Evolutionary conservation across 2,113 vertebrate species (phyloP), one percentile per base, ranked within the genome.

Genomic region (Gobio gobio): DNA sequence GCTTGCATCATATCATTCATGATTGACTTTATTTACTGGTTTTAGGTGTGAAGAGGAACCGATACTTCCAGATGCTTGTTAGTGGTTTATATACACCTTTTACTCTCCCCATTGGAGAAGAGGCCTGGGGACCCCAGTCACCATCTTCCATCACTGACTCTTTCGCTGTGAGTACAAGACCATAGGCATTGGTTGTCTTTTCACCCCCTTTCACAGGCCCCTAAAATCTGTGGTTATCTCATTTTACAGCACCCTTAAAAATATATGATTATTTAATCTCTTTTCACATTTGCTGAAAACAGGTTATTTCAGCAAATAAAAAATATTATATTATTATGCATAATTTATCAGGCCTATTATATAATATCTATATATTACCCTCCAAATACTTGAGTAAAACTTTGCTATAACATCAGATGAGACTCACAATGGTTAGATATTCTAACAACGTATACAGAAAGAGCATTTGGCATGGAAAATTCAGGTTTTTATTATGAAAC

Each of bases 31-130:
- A 70, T 59, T 83, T n/a, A 80, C 20, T 1, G 87, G 29, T 59
- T 88, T 22, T 94, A 99, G 98, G 98, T 91, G 96, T 97, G 91
- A 97, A 97, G 79, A 96, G 98, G 45, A 94, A 95, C 88, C 92
- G 94, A 74, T 98, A 99, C 92, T 96, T 98, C 5, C 96, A 98
- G 54, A 94, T 99, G 74, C 94, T 99, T 45, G 92, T 97, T 54
- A 96, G 92, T 13, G 98, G 97, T 82, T 91, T 96, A 18, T 98
- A 96, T 86, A 98, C 97, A 66, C 98, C 98, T 14, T 95, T 96
- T 94, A 98, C 96, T 59, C 93, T 99, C 72, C 97, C 98, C 0
- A 94, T 97, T 58, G 96, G 95, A 3, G 91, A 92, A 0, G 96
- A 95, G 26, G 90, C 92, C 18, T 80, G 87, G 84, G 93, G 95